These are phyloP conservation scores for Paradoxurus hermaphroditus DNA, from an alignment of 2,113 vertebrate genomes.

Conservation along the genomic window DNA sequence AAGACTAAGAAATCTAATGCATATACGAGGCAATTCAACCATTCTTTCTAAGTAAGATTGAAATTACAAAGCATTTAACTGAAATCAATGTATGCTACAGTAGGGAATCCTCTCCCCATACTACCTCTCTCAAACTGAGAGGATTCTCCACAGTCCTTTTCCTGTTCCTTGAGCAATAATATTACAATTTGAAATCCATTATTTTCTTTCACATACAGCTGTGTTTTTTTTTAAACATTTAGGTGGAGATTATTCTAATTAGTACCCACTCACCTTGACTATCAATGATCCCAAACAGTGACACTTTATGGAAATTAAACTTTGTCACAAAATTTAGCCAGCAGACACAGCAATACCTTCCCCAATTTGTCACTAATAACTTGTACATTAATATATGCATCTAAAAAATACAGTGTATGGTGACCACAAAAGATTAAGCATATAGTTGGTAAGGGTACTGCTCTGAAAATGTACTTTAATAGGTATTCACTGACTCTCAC, in stretches of 20 bases:
- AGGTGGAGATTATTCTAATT: constrained; percentile 16
- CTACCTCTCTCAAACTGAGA: constrained; percentile 1
- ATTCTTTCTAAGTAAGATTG: constrained; percentile 1
- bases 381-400: background rate
- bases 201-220: background rate
- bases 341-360: background rate
- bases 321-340: background rate
- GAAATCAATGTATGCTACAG: background rate
- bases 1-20: constrained; percentile 5
- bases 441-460: background rate
- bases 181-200: constrained; percentile 9
- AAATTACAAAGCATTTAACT: constrained; percentile 35
- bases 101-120: constrained; percentile 8
- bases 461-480: background rate
- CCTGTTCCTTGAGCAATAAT: constrained; percentile 16
- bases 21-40: background rate
- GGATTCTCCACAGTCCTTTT: background rate
- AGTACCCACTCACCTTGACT: background rate
- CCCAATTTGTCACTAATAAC: background rate
- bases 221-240: background rate
- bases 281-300: background rate
- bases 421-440: constrained; percentile 48
- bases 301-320: constrained; percentile 37
- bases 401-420: background rate
- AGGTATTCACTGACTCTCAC: background rate